Base-by-base conservation (phyloP, 2,888 invertebrate species). In the Hyalella azteca region DNA sequence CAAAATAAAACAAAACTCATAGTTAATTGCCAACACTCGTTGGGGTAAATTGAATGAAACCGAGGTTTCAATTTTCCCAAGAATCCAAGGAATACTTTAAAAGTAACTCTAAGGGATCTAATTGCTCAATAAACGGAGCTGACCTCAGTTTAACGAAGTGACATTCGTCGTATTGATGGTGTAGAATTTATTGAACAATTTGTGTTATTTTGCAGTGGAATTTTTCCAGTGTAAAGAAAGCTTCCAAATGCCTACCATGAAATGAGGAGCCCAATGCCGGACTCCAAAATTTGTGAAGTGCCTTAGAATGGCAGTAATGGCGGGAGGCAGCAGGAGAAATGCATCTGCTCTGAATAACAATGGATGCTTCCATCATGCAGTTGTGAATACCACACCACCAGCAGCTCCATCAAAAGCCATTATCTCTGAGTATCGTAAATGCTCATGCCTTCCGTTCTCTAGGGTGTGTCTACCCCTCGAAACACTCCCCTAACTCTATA, bases 381-480 rank as follows among this genome's bases (percentile, higher is more conserved):
- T 66, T 66, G 66, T 66, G 66, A 66, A 66, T 66, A 66, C 66
- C 66, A 36, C 66, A 66, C 66, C 66, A 66, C 36, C 66, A 36
- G 66, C 66, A 36, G 66, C 36, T 66, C 66, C 66, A 66, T 66
- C 66, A 66, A 32, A 66, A 66, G 66, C 66, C 66, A 66, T 66
- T 66, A 66, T 66, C 66, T 66, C 29, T n/a, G 66, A 66, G 66
- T 66, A 66, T 66, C 66, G 66, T 66, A 66, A 66, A 66, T 66
- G 66, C 66, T 66, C 66, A 36, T 66, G 66, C 66, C 66, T 66
- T 66, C 66, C 66, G 66, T 66, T 66, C 66, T 66, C 66, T 66
- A 36, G 66, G 66, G 66, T 36, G 66, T 66, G 66, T 66, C 66
- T 66, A 36, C 66, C 66, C 66, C 36, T 66, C 66, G 7, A 66